phyloP scores from a whole-genome alignment of 2,797 vertebrate genomes.

The Spea hammondii region DNA sequence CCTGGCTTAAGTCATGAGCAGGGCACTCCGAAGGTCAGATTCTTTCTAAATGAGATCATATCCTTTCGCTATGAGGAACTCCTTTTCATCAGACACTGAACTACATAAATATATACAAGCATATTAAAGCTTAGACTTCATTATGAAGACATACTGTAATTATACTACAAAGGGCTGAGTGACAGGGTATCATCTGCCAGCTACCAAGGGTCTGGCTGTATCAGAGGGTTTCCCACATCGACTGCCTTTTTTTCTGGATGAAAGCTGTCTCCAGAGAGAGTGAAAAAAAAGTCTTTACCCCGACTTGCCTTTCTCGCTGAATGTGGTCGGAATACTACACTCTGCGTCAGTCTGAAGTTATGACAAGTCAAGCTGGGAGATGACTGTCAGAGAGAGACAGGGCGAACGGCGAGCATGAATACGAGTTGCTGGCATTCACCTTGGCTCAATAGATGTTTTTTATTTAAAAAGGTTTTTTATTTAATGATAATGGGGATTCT shows the following conservation, averaged over 20 bases:
- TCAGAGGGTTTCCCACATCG: constrained; percentile 2
- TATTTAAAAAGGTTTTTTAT: no score
- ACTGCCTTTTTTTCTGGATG: neutral
- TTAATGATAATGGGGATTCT: neutral
- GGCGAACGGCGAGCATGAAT: constrained; percentile 43
- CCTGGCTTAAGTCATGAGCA: constrained; percentile 82
- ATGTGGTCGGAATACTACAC: constrained; percentile 59
- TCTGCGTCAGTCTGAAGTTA: constrained; percentile 60
- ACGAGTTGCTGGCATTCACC: neutral
- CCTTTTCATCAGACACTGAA: constrained; percentile 63
- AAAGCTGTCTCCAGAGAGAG: constrained; percentile 38
- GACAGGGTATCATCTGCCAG: constrained; percentile 43
- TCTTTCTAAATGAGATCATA: constrained; percentile 88
- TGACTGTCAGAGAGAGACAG: constrained; percentile 44
- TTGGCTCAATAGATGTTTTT: neutral
- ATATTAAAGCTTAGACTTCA: constrained; percentile 59
- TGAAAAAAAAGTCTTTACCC: constrained; percentile 17
- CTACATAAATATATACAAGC: constrained; percentile 57
- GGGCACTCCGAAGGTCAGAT: constrained; percentile 88
- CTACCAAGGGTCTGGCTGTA: neutral
- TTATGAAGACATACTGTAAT: constrained; percentile 44
- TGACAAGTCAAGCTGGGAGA: constrained; percentile 56
- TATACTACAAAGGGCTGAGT: constrained; percentile 46
- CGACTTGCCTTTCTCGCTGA: constrained; percentile 57
- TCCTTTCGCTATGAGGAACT: constrained; percentile 84